Conservation (phyloP, 2,888 invertebrate species). For the Clepsis dumicolana region DNA sequence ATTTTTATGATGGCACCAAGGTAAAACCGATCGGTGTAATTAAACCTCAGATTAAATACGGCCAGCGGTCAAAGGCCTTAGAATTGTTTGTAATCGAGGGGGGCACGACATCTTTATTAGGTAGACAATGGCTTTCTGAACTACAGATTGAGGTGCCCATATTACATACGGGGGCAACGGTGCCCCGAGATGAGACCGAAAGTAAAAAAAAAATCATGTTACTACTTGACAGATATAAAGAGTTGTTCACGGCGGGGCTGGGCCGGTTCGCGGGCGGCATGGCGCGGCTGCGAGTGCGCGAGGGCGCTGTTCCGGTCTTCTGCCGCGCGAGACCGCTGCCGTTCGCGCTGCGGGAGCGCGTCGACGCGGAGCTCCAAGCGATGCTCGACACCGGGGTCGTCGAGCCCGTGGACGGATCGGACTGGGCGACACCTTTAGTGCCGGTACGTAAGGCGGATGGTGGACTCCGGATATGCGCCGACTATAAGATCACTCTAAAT, state of each 20-base stretch:
- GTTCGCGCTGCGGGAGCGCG: conserved; percentile 12
- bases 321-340: conserved; percentile 21
- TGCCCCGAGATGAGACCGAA: no score
- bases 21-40: not conserved
- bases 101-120: not conserved
- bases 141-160: not conserved
- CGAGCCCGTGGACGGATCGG: conserved; percentile 10
- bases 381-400: conserved; percentile 12
- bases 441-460: conserved; percentile 24
- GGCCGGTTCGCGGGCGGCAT: conserved; percentile 6
- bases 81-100: not conserved
- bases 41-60: not conserved
- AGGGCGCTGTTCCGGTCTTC: conserved; percentile 7
- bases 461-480: conserved; percentile 12
- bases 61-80: not conserved
- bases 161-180: no score
- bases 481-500: conserved; percentile 15
- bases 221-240: not conserved
- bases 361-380: conserved; percentile 10
- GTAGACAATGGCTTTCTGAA: conserved; percentile 5
- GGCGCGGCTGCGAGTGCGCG: not conserved
- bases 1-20: not conserved
- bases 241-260: conserved; percentile 6
- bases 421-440: conserved; percentile 11
- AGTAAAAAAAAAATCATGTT: not conserved